phyloP scores from a whole-genome alignment of 2,113 vertebrate species.

The Seriola rivoliana region DNA sequence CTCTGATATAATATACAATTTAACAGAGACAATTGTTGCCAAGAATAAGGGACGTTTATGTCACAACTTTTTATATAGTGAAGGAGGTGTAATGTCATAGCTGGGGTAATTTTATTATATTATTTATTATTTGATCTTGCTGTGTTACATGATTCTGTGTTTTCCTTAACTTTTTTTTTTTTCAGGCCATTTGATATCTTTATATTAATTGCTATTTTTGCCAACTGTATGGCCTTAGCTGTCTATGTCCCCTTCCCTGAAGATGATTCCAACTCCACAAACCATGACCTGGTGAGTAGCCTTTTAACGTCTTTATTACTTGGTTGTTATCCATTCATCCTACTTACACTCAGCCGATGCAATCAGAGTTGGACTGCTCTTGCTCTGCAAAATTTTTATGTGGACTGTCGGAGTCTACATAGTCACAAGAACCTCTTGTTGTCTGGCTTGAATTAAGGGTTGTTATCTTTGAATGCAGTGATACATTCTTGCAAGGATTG shows the following conservation, averaged over 20 bases:
- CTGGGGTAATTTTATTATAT: not conserved
- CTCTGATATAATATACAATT: too few relatives aligned
- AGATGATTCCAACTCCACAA: conserved; percentile 99
- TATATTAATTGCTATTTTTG: conserved; percentile 99
- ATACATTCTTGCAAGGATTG: not conserved
- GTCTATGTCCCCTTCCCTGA: conserved; percentile 98
- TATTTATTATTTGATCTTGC: not conserved
- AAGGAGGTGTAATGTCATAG: not conserved
- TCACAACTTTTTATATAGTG: not conserved
- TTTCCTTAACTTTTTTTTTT: conserved; percentile 88
- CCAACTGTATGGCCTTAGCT: conserved; percentile 99
- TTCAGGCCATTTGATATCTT: conserved; percentile 99
- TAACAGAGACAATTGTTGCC: not conserved
- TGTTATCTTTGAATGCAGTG: not conserved
- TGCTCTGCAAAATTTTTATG: not conserved
- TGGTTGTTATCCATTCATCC: not conserved
- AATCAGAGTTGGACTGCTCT: not conserved
- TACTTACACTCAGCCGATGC: not conserved
- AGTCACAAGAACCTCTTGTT: not conserved
- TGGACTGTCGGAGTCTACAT: not conserved
- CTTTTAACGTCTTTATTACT: not conserved
- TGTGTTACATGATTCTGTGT: not conserved
- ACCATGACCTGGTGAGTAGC: conserved; percentile 98
- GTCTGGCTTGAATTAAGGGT: not conserved
- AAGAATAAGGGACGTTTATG: not conserved